Evolutionary conservation across 2,113 vertebrate species (phyloP).

Genomic region (Periophthalmus modestus): DNA sequence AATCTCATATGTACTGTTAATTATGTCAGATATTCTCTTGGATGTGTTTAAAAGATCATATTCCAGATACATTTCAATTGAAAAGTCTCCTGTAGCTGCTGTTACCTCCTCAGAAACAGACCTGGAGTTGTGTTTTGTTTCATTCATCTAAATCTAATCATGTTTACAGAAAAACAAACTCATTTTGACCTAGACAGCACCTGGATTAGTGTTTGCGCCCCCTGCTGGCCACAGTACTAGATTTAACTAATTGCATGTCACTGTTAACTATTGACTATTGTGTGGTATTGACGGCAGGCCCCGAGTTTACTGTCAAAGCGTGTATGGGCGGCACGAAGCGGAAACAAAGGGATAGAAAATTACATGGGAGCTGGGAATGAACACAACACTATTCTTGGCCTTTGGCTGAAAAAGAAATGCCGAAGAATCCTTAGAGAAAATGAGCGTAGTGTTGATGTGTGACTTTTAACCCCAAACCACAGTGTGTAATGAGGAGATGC

Average conservation of each 20-base stretch:
- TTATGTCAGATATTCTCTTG: no score
- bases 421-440: conserved; percentile 42
- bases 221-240: neutral
- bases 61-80: no score
- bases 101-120: no score
- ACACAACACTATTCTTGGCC: conserved; percentile 66
- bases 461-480: neutral
- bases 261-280: no score
- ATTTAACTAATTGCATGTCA: neutral
- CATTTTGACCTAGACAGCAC: no score
- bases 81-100: no score
- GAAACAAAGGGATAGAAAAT: conserved; percentile 73
- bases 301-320: conserved; percentile 60
- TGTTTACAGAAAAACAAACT: no score
- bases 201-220: neutral
- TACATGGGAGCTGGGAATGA: conserved; percentile 58
- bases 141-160: no score
- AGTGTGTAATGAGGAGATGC: neutral
- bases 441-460: conserved; percentile 19
- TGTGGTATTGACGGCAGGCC: conserved; percentile 57
- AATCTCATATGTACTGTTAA: no score
- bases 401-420: conserved; percentile 26
- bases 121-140: no score
- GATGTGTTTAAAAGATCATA: no score
- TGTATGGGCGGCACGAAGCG: conserved; percentile 59